Percentiles rank a stretch among this genome's conserved stretches.
These are phyloP conservation scores for Echeneis naucrates DNA, from an alignment of 2,797 vertebrate genomes.

Conservation along the genomic window DNA sequence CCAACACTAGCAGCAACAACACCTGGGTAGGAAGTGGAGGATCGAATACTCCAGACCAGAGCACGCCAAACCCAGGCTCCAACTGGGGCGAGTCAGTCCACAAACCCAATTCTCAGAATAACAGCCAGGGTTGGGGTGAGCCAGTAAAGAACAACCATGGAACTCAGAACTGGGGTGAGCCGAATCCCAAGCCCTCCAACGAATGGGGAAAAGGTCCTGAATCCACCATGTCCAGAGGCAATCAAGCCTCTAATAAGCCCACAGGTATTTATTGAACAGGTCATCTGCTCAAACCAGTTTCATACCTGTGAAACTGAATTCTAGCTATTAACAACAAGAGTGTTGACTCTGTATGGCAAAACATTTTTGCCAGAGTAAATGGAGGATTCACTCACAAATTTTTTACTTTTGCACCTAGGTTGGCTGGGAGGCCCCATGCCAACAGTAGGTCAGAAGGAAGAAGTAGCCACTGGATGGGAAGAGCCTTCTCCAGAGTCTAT, in stretches of 20 bases:
- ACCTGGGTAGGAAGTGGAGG: slow-evolving; percentile 84
- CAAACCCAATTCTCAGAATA: slow-evolving; percentile 85
- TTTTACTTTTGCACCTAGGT: slow-evolving; percentile 69
- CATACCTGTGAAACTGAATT: background rate
- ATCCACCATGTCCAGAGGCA: slow-evolving; percentile 85
- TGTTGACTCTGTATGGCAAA: background rate
- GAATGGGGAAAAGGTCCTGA: slow-evolving; percentile 92
- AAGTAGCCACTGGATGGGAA: slow-evolving; percentile 94
- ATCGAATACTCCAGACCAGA: slow-evolving; percentile 86
- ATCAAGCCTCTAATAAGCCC: slow-evolving; percentile 84
- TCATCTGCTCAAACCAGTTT: background rate
- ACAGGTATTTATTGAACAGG: slow-evolving; percentile 63
- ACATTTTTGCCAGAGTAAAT: background rate
- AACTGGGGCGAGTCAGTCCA: slow-evolving; percentile 89
- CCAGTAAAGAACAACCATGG: slow-evolving; percentile 85
- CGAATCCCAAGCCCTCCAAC: slow-evolving; percentile 82
- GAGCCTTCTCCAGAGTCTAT: slow-evolving; percentile 97
- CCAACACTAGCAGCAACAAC: slow-evolving; percentile 85
- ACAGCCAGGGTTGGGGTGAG: slow-evolving; percentile 88
- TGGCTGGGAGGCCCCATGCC: slow-evolving; percentile 94
- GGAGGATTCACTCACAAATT: slow-evolving; percentile 1
- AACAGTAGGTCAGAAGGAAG: slow-evolving; percentile 86
- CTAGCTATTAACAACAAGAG: too few species aligned
- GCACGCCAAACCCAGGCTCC: slow-evolving; percentile 74
- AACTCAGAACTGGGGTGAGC: slow-evolving; percentile 89